A percentile compares a stretch with the other conserved stretches of the same genome.
phyloP scores from a whole-genome alignment of 2,888 invertebrate species.

The Fabriciana adippe region DNA sequence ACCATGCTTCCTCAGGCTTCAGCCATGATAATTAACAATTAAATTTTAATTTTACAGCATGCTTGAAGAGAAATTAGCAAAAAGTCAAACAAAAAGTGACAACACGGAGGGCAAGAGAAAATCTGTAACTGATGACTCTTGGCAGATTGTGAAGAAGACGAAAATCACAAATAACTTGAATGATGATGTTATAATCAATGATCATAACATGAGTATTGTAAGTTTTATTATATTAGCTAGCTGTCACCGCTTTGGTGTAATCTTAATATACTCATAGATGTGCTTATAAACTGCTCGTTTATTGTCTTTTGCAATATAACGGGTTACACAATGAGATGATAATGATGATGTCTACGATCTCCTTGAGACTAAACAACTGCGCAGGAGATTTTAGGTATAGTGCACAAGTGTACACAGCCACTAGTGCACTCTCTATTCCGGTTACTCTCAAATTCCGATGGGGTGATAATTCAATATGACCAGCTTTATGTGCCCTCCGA shows the following conservation, averaged over 20 bases:
- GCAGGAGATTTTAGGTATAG: too few relatives aligned
- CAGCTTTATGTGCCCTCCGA: too few relatives aligned
- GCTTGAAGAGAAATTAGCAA: neutral
- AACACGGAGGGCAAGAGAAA: neutral
- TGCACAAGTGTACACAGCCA: too few relatives aligned
- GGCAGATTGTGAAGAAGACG: constrained; percentile 39
- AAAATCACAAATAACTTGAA: constrained; percentile 34
- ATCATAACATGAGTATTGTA: constrained; percentile 51
- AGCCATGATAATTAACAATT: neutral
- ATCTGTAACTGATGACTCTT: constrained; percentile 26
- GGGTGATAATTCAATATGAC: too few relatives aligned
- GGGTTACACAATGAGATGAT: too few relatives aligned
- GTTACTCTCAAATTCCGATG: too few relatives aligned
- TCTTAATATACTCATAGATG: too few relatives aligned
- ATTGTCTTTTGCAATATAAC: neutral
- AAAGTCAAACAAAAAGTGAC: neutral
- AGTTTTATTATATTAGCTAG: constrained; percentile 42
- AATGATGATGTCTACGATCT: too few relatives aligned
- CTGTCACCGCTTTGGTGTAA: constrained; percentile 28
- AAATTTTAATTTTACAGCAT: neutral
- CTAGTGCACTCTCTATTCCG: too few relatives aligned
- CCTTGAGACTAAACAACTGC: too few relatives aligned
- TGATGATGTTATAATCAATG: constrained; percentile 40
- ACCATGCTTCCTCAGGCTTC: too few relatives aligned
- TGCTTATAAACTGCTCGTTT: too few relatives aligned